phyloP scores from a whole-genome alignment of 1,140 invertebrate species.

The Belonocnema kinseyi region DNA sequence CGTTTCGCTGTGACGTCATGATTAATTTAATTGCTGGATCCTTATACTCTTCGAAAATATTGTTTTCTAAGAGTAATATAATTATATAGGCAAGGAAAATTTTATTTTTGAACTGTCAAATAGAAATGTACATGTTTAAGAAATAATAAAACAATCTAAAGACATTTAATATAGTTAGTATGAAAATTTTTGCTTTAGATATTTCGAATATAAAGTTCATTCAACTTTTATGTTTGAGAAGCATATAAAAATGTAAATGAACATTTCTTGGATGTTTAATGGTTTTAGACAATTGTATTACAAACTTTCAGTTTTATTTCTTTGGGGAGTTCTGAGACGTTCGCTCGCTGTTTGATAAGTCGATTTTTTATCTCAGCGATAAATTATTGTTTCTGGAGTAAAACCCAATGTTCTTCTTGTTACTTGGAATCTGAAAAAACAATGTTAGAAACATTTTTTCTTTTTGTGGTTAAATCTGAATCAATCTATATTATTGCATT shows the following conservation, averaged over 20 bases:
- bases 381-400: constrained; percentile 37
- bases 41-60: constrained; percentile 22
- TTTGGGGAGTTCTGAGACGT: background rate
- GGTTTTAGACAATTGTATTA: background rate
- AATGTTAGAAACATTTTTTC: too few species aligned
- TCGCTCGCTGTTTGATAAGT: constrained; percentile 30
- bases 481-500: too few species aligned
- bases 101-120: background rate
- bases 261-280: too few species aligned
- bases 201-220: too few species aligned
- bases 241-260: too few species aligned
- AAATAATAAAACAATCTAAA: too few species aligned
- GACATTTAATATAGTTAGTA: too few species aligned
- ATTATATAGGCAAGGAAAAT: constrained; percentile 3
- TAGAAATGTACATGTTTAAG: too few species aligned
- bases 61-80: constrained; percentile 11
- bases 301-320: background rate
- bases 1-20: constrained; percentile 11
- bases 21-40: constrained; percentile 25
- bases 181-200: too few species aligned
- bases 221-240: too few species aligned
- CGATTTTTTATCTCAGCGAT: constrained; percentile 36
- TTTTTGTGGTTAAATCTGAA: too few species aligned
- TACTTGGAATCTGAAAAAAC: too few species aligned
- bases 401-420: background rate